Percentiles rank a stretch among this genome's conserved stretches.
Evolutionary conservation across 2,888 invertebrate genomes (phyloP).

Genomic region (Alloplasta piceator): DNA sequence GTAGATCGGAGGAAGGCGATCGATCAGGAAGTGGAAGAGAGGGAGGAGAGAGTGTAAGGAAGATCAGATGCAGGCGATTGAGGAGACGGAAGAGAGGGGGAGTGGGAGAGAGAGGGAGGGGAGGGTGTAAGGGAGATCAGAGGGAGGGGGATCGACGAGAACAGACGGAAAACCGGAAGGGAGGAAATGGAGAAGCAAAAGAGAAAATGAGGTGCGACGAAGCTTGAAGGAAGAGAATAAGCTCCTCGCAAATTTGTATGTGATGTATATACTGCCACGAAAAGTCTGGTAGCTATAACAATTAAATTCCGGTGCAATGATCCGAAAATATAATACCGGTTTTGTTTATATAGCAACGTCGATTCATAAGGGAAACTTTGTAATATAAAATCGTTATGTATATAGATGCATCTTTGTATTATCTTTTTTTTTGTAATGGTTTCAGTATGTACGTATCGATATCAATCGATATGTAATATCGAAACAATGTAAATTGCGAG

Average conservation of each 20-base stretch:
- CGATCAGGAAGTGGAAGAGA: no score
- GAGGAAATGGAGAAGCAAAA: not conserved
- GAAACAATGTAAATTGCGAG: slow-evolving; percentile 17
- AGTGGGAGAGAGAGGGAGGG: no score
- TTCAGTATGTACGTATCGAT: no score
- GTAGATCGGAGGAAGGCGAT: no score
- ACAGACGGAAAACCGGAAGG: slow-evolving; percentile 8
- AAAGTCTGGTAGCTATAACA: not conserved
- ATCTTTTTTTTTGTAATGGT: not conserved
- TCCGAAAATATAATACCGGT: slow-evolving; percentile 37
- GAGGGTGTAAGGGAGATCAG: not conserved
- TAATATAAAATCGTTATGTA: not conserved
- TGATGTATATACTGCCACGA: not conserved
- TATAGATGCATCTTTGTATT: not conserved
- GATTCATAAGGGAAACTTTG: not conserved
- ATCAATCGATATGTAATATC: slow-evolving; percentile 19
- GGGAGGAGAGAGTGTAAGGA: no score
- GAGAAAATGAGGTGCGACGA: not conserved
- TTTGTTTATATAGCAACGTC: not conserved
- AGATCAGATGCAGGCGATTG: no score
- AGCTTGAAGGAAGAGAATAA: not conserved
- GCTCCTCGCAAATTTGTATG: slow-evolving; percentile 40
- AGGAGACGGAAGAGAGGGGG: no score
- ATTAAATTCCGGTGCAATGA: slow-evolving; percentile 58
- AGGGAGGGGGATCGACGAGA: slow-evolving; percentile 28